These are phyloP conservation scores for Nipponia nippon DNA, from an alignment of 2,113 vertebrate genomes.

Conservation along the genomic window DNA sequence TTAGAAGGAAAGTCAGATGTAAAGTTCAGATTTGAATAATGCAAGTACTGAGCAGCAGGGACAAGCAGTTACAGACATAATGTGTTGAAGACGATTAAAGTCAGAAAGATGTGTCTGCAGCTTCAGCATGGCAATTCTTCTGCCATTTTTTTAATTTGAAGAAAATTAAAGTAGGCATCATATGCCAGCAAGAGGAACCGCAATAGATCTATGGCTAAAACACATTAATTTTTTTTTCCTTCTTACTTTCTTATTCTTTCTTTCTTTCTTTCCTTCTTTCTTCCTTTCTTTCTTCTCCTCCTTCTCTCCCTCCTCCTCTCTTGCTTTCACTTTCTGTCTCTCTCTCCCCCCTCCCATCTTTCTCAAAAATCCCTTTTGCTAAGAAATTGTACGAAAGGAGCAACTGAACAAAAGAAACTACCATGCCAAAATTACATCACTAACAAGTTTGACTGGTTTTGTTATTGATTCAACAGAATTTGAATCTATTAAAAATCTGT, in stretches of 20 bases:
- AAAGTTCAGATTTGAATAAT: conserved; percentile 29
- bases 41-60: neutral
- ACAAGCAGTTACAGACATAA: neutral
- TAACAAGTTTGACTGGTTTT: neutral
- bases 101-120: neutral
- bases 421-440: neutral
- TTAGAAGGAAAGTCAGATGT: neutral
- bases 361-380: neutral
- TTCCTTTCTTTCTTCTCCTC: neutral
- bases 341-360: neutral
- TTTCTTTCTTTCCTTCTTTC: accelerated
- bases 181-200: neutral
- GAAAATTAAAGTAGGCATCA: neutral
- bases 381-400: neutral
- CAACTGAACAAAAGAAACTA: neutral
- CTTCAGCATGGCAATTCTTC: neutral
- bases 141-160: neutral
- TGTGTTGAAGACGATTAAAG: neutral
- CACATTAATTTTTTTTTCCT: neutral
- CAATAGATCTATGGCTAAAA: neutral
- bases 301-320: neutral
- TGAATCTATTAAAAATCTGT: neutral
- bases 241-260: neutral
- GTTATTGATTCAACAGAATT: neutral
- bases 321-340: neutral